Percentiles rank a stretch among this genome's conserved stretches.
Evolutionary conservation across 30 jellyfish, hydroid and myxozoan genomes (phyloP).

Genomic region (Nemopilema nomurai): DNA sequence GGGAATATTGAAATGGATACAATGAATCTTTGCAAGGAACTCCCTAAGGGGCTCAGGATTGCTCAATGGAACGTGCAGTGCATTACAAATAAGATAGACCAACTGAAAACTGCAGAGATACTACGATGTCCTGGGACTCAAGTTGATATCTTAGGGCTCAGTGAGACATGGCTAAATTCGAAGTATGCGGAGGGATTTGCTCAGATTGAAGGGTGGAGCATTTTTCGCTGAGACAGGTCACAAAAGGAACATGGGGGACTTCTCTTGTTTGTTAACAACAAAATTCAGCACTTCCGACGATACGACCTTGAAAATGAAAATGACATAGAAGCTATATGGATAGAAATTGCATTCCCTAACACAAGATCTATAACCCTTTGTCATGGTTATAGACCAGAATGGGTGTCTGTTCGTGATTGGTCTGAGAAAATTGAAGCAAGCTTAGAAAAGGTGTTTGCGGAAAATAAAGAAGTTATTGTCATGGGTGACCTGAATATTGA

Average conservation of each 20-base stretch:
- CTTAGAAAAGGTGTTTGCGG: constrained; percentile 27
- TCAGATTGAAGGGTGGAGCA: constrained; percentile 29
- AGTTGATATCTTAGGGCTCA: constrained; percentile 33
- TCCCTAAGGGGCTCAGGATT: no score
- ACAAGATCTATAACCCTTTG: constrained; percentile 18
- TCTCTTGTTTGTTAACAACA: constrained; percentile 21
- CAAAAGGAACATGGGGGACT: constrained; percentile 30
- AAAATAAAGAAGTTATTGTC: constrained; percentile 14
- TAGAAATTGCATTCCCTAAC: constrained; percentile 27
- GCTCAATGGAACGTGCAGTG: no score
- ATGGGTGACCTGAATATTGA: constrained; percentile 46
- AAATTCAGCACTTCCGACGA: constrained; percentile 28
- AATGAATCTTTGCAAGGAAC: constrained; percentile 32
- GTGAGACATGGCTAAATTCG: constrained; percentile 45
- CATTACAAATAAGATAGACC: no score
- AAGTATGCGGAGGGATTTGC: constrained; percentile 24
- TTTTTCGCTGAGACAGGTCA: constrained; percentile 49
- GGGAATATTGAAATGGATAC: constrained; percentile 21
- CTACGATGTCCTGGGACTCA: constrained; percentile 43
- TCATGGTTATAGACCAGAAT: constrained; percentile 22
- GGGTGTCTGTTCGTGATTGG: constrained; percentile 23
- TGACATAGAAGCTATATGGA: constrained; percentile 32
- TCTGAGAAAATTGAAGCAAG: constrained; percentile 28
- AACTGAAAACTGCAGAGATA: constrained; percentile 37
- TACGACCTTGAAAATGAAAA: constrained; percentile 29